Evolutionary conservation across 1,140 invertebrate genomes (phyloP), one percentile per base, ranked within the genome.

Genomic region (Bombus pyrosoma): DNA sequence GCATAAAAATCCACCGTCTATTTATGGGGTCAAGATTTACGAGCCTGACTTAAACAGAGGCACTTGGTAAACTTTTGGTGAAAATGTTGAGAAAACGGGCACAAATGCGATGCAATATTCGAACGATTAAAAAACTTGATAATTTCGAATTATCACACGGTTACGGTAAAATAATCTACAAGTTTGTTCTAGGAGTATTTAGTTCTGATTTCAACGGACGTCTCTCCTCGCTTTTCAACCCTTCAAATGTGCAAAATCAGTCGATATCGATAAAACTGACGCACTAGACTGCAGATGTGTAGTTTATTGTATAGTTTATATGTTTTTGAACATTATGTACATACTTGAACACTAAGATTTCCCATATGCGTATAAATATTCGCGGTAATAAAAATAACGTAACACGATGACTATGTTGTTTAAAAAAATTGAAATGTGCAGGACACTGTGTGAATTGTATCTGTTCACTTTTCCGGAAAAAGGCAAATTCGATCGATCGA

Each of bases 181-280:
- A 88, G 88, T 86, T 87, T 85, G 68, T 81, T 75, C 86, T 90
- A 90, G 39, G 82, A 71, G 53, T 90, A 85, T 69, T 62, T 41
- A 76, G 39, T 83, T 82, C 64, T 43, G 75, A 81, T 85, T 71
- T 79, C 74, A 69, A 41, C 78, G 62, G 41, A 86, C 62, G 41
- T 84, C 37, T 83, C 57, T 71, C 43, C 83, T 66, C 78, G 53
- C 81, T 68, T 22, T 72, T 78, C 73, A 64, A 83, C 76, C 72
- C 71, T 80, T 53, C 13, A n/a, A 37, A 22, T 10, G 34, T 34
- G 32, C 32, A 12, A n/a, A 47, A 41, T 39, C 22, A 47, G 15
- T 47, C 47, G 47, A 47, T 47, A 47, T 18, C 15, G 47, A 47
- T 47, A 47, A 47, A 47, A 47, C 15, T 6, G 47, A 47, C 47